Evolutionary conservation across 2,888 invertebrate species (phyloP).

Genomic region (Patella pellucida): DNA sequence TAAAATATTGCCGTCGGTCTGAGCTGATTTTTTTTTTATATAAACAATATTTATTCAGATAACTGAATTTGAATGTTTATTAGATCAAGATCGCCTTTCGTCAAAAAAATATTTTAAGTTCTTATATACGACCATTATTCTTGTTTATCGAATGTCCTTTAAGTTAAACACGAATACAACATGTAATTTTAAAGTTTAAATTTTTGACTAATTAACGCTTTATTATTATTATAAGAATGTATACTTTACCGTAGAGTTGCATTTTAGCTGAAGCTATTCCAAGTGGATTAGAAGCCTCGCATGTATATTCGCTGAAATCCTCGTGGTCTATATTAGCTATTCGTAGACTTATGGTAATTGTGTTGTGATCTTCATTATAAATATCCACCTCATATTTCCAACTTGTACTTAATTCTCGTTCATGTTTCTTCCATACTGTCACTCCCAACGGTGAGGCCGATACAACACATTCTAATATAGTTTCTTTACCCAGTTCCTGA

Average conservation of each 20-base stretch:
- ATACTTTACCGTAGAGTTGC: slow-evolving; percentile 48
- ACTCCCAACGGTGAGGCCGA: slow-evolving; percentile 58
- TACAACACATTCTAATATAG: slow-evolving; percentile 63
- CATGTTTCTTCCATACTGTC: slow-evolving; percentile 55
- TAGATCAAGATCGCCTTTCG: too few species aligned
- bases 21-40: too few species aligned
- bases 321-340: slow-evolving; percentile 41
- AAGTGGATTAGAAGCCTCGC: slow-evolving; percentile 48
- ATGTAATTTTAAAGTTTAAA: too few species aligned
- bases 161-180: too few species aligned
- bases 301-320: slow-evolving; percentile 52
- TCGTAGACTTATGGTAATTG: slow-evolving; percentile 43
- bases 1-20: too few species aligned
- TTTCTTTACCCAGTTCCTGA: slow-evolving; percentile 58
- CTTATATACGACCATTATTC: too few species aligned
- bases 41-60: too few species aligned
- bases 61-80: too few species aligned
- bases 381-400: slow-evolving; percentile 44
- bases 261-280: slow-evolving; percentile 42
- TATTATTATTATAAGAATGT: neutral
- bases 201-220: too few species aligned
- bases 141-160: too few species aligned
- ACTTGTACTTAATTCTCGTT: slow-evolving; percentile 42
- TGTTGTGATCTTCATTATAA: slow-evolving; percentile 44
- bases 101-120: too few species aligned